A percentile compares a stretch with the other conserved stretches of the same genome.
Evolutionary conservation across 2,113 vertebrate genomes (phyloP).

Genomic region (Ornithorhynchus anatinus): DNA sequence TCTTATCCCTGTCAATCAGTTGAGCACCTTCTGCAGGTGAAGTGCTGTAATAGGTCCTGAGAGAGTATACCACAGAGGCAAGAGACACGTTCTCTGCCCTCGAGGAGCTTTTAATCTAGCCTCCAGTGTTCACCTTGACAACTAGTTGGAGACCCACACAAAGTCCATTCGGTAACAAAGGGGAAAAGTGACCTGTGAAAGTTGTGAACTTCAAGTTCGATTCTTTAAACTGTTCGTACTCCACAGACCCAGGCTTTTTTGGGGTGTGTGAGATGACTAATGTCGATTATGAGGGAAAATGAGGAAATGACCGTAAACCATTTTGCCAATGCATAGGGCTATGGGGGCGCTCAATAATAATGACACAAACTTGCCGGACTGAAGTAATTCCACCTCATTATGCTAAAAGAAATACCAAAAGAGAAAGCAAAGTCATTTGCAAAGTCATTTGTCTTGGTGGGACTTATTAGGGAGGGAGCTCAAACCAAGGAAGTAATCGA

Average conservation of each 20-base stretch:
- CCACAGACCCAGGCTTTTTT: constrained; percentile 5
- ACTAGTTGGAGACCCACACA: no score
- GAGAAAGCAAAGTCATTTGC: neutral
- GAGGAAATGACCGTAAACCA: neutral
- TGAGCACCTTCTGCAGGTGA: no score
- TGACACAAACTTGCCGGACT: neutral
- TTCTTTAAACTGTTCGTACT: constrained; percentile 5
- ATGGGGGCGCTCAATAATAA: neutral
- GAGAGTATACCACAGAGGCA: no score
- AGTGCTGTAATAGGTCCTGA: no score
- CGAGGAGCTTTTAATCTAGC: no score
- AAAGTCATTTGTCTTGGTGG: neutral
- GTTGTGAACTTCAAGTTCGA: neutral
- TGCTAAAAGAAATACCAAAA: neutral
- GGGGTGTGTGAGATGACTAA: neutral
- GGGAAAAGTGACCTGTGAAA: no score
- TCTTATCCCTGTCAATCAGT: no score
- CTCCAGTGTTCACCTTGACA: no score
- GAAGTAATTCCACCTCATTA: neutral
- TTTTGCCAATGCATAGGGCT: neutral
- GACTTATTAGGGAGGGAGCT: neutral
- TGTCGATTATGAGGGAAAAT: neutral
- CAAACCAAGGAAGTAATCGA: no score
- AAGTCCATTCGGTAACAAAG: no score
- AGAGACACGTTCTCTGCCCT: no score